Base-by-base conservation (phyloP, 2,797 vertebrate genomes). In the Sebastiscus albofasciatus region DNA sequence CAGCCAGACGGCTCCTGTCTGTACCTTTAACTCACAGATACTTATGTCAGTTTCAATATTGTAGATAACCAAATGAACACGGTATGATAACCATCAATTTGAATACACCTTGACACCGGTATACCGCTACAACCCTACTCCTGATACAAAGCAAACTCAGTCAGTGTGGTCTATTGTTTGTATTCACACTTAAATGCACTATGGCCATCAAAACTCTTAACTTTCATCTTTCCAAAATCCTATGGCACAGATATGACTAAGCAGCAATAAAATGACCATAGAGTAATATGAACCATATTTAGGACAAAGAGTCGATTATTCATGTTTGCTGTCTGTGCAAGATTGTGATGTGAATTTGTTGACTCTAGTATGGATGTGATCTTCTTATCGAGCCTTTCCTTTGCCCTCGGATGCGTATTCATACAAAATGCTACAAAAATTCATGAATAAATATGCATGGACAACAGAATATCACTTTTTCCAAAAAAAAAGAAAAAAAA, bases 391-490 rank as follows among this genome's bases (percentile, higher is more conserved):
- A 68, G n/a, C 12, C 29, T 61, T 54, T 65, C 9, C 34, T 46
- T 64, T 75, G 34, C 33, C 16, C 36, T 62, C 13, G 54, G 42
- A 79, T 71, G 27, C 42, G 67, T 22, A 42, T 65, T 81, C 58
- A 60, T 69, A 81, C 8, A 68, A 79, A 73, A 73, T 66, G 67
- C 69, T 75, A 69, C 61, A 74, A 73, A 76, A 77, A 58, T 39
- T 2, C 49, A 62, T 56, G 27, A 61, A 78, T 84, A 36, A 74
- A 76, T 80, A 72, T 56, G 58, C 27, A 71, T 3, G 2, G 26
- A 81, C 39, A 16, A 79, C 11, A 22, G 66, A 72, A 65, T 26
- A 46, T 59, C 8, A 52, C 49, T 54, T 54, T 22, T 54, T 54
- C 26, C 14, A 4, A 46, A 66, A 65, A 18, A 4, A 24, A 61